Conservation (phyloP, 2,797 vertebrate species). For the Pteronotus mesoamericanus region DNA sequence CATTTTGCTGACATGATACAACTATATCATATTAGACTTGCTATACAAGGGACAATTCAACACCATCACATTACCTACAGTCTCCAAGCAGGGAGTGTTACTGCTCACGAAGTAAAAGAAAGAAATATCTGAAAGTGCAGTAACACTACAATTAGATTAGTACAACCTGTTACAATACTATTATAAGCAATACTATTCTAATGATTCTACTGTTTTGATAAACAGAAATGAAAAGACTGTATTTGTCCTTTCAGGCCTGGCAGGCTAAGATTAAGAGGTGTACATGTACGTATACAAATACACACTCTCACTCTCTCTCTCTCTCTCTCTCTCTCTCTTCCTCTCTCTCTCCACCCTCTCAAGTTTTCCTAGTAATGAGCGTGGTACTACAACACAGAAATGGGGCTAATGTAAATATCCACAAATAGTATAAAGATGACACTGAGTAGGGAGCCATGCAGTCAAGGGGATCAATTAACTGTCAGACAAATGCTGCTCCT, state of each 20-base stretch:
- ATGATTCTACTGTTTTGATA: neutral
- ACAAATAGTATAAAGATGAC: neutral
- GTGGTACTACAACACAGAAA: neutral
- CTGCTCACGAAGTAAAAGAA: neutral
- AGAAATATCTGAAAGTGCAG: neutral
- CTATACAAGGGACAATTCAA: neutral
- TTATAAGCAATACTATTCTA: neutral
- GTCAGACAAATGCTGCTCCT: neutral
- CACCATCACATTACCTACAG: neutral
- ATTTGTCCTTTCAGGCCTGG: neutral
- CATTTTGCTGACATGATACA: neutral
- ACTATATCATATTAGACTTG: neutral
- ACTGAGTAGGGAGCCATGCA: neutral
- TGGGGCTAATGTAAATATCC: neutral
- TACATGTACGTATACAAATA: neutral
- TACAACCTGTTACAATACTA: neutral
- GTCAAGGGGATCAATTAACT: neutral
- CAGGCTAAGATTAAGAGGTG: neutral
- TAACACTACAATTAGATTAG: neutral
- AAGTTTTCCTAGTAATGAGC: neutral
- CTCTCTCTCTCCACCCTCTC: neutral
- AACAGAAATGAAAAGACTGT: neutral
- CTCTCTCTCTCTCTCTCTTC: no score
- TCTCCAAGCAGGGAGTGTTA: neutral
- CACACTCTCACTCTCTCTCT: no score